Percentiles rank a stretch among this genome's conserved stretches.
Conservation (phyloP, 2,888 invertebrate species). For the Drosophila prolongata region DNA sequence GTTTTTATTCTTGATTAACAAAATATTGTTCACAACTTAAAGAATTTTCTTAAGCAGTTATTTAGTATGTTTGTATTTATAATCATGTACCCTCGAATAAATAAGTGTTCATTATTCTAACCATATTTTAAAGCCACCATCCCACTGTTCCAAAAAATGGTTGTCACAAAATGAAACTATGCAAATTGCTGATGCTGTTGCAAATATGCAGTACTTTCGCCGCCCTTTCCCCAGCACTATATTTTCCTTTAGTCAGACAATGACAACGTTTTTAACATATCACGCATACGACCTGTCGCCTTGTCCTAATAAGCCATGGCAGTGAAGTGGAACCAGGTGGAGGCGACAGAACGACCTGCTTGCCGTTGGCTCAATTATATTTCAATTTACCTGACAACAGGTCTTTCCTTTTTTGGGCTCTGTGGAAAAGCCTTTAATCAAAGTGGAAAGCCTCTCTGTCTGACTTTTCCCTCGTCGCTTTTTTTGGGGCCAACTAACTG, state of each 20-base stretch:
- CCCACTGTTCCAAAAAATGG: slow-evolving; percentile 44
- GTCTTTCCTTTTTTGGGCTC: slow-evolving; percentile 10
- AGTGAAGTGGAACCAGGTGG: slow-evolving; percentile 36
- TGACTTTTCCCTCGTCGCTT: too few species aligned
- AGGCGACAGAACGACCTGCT: slow-evolving; percentile 23
- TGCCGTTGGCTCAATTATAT: slow-evolving; percentile 67
- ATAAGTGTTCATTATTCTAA: too few species aligned
- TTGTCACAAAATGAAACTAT: slow-evolving; percentile 46
- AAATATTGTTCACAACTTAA: too few species aligned
- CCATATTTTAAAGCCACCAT: too few species aligned
- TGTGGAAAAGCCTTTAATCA: slow-evolving; percentile 56
- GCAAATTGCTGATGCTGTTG: slow-evolving; percentile 55
- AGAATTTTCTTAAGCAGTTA: too few species aligned
- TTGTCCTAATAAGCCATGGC: slow-evolving; percentile 56
- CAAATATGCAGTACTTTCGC: slow-evolving; percentile 8
- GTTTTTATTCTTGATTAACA: too few species aligned
- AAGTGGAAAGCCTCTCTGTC: slow-evolving; percentile 34
- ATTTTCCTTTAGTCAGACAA: slow-evolving; percentile 9
- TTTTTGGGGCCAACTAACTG: slow-evolving; percentile 18
- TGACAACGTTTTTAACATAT: slow-evolving; percentile 44
- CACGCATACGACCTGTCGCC: too few species aligned
- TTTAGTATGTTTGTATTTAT: too few species aligned
- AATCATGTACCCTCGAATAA: too few species aligned
- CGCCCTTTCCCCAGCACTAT: background rate
- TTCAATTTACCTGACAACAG: slow-evolving; percentile 67